phyloP scores from a whole-genome alignment of 2,113 vertebrate species.

The Orcinus orca region DNA sequence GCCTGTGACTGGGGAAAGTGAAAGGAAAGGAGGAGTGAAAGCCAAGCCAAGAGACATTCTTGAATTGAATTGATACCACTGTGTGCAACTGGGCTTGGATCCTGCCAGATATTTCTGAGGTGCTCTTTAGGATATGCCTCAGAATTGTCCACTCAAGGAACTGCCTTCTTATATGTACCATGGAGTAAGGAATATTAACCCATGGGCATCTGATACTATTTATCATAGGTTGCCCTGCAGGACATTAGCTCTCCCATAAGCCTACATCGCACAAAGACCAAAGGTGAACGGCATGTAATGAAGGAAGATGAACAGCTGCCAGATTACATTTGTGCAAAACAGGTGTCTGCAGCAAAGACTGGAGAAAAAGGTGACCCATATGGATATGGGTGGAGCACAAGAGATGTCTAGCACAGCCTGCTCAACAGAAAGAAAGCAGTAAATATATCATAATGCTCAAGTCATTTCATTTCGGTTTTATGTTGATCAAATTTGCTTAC shows the following conservation, averaged over 20 bases:
- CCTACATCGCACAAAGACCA: too few relatives aligned
- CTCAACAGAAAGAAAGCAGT: background rate
- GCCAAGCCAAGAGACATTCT: background rate
- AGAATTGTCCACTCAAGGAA: background rate
- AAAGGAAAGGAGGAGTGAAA: background rate
- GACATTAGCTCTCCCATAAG: background rate
- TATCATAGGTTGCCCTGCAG: background rate
- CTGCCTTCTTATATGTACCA: background rate
- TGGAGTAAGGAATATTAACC: background rate
- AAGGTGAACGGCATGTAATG: background rate
- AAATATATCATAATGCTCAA: background rate
- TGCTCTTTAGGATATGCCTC: background rate
- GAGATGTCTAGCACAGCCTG: background rate
- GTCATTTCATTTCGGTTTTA: background rate
- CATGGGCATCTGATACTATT: background rate
- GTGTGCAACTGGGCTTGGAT: background rate
- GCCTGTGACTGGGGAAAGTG: background rate
- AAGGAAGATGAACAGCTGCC: background rate
- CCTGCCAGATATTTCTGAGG: background rate
- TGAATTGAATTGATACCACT: background rate
- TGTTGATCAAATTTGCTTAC: background rate
- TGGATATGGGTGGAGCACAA: fast-evolving
- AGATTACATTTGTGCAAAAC: background rate
- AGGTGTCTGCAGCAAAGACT: background rate
- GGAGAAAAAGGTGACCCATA: background rate